A percentile compares a stretch with the other conserved stretches of the same genome.
Conservation (phyloP, 2,888 invertebrate genomes). For the Orthonevra nobilis region DNA sequence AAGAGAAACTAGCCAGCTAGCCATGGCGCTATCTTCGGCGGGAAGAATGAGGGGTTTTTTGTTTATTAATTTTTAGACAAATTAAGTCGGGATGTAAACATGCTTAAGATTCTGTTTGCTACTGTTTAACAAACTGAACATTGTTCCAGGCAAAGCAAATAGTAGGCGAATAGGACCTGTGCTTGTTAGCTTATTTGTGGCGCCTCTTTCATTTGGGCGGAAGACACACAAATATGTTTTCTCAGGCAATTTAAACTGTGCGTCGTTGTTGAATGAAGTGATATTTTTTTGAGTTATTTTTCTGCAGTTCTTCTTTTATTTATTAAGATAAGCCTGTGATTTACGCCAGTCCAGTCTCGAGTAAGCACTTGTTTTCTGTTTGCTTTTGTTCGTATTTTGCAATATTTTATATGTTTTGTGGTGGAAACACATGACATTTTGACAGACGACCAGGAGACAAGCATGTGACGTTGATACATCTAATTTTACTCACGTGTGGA, state of each 20-base stretch:
- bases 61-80: slow-evolving; percentile 55
- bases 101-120: slow-evolving; percentile 45
- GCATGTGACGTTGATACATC: neutral
- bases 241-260: neutral
- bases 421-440: slow-evolving; percentile 7
- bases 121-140: slow-evolving; percentile 43
- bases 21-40: neutral
- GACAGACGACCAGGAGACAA: slow-evolving; percentile 16
- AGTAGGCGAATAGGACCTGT: slow-evolving; percentile 12
- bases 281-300: neutral
- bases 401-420: slow-evolving; percentile 10
- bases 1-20: slow-evolving; percentile 8
- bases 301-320: slow-evolving; percentile 14
- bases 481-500: too few species aligned
- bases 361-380: neutral
- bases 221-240: slow-evolving; percentile 6
- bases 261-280: slow-evolving; percentile 17
- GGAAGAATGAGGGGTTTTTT: neutral
- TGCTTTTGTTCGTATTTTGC: slow-evolving; percentile 8
- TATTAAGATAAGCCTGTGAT: slow-evolving; percentile 30
- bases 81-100: slow-evolving; percentile 31
- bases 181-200: slow-evolving; percentile 31
- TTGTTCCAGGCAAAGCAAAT: slow-evolving; percentile 30
- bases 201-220: slow-evolving; percentile 41
- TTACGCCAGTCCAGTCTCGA: slow-evolving; percentile 20